Percentiles rank a stretch among this genome's conserved stretches.
These are phyloP conservation scores for Adineta ricciae DNA, from an alignment of 2,888 invertebrate genomes.

Conservation along the genomic window DNA sequence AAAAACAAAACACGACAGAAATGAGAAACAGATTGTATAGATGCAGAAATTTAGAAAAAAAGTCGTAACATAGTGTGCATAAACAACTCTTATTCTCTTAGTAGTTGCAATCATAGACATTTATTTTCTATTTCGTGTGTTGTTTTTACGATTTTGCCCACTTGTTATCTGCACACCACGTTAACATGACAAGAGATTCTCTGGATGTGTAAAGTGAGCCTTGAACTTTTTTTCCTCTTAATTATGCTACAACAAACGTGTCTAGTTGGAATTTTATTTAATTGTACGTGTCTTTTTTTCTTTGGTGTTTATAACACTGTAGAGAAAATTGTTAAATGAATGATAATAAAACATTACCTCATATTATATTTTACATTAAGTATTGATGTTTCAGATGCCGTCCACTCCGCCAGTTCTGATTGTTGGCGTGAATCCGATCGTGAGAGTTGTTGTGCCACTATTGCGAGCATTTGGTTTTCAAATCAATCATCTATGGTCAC, in stretches of 20 bases:
- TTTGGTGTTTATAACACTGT: not conserved
- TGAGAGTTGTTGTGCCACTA: not conserved
- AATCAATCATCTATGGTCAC: slow-evolving; percentile 1
- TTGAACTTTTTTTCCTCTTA: not conserved
- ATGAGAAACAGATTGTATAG: not conserved
- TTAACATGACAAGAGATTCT: not conserved
- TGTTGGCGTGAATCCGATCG: not conserved
- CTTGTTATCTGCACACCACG: not conserved
- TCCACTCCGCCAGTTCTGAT: not conserved
- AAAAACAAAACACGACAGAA: not conserved
- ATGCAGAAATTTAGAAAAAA: not conserved
- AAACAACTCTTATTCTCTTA: not conserved
- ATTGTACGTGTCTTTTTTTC: not conserved
- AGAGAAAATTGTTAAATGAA: not conserved
- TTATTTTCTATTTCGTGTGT: not conserved
- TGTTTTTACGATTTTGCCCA: not conserved
- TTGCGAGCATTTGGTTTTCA: slow-evolving; percentile 13
- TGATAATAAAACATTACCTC: not conserved
- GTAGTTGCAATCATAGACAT: not conserved
- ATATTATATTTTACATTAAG: not conserved
- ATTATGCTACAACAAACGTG: not conserved
- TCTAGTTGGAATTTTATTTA: not conserved
- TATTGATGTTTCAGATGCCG: not conserved
- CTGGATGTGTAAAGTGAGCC: not conserved
- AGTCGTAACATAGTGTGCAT: not conserved